Evolutionary conservation across 2,888 invertebrate genomes (phyloP), one percentile per base, ranked within the genome.

Genomic region (Anorthoa munda): DNA sequence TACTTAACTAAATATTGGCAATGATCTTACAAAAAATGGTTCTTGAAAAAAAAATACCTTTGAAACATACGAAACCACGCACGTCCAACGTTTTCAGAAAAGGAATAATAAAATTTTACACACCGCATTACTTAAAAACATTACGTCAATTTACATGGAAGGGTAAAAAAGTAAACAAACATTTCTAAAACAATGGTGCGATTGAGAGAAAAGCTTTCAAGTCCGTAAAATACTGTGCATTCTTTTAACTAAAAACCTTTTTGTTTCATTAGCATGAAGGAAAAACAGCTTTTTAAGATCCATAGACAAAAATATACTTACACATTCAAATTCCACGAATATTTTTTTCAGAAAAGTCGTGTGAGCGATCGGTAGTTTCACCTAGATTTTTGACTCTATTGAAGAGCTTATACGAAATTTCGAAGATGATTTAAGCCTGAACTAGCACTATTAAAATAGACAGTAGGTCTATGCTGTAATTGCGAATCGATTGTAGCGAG

Each of bases 141-240:
- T 79, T 72, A 58, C 65, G 26, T 72, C 65, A 79, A 83, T 80
- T 83, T 80, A 26, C 83, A 72, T 72, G 31, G 59, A 83, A 79
- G 80, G 83, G 74, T 83, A 7, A 67, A 77, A 68, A 15, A 39
- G 61, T 66, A 72, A 68, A 80, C 48, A 79, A 79, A 72, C 60
- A 68, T 83, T 58, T 72, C 45, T 51, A 4, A 53, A 72, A 80
- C 60, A 79, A 68, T 66, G 64, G 64, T 23, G 48, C 46, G 50
- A 80, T 80, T 79, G 58, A 72, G 77, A 96, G 98, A 76, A 97
- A 97, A 83, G 93, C 80, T 80, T 80, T 80, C 61, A 79, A 53
- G 53, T 53, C 23, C 13, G 61, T 77, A 68, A 72, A 80, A 77
- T 77, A 56, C 79, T 79, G 72, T 63, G 55, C 72, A 72, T 80